These are phyloP conservation scores for Ascaphus truei DNA, from an alignment of 2,113 vertebrate genomes.

Conservation along the genomic window DNA sequence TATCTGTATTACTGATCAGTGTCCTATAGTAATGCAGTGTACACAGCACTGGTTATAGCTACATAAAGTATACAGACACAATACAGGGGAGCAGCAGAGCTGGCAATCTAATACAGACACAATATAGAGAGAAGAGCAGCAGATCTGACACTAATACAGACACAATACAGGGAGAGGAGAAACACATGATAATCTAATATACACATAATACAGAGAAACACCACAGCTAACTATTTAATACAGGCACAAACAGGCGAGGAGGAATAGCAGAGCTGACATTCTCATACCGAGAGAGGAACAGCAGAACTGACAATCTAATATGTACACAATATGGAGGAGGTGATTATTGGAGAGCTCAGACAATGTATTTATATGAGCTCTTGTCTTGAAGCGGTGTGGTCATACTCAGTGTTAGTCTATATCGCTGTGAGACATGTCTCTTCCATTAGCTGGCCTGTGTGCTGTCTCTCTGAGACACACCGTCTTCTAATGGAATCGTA, in stretches of 20 bases:
- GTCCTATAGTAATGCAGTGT: neutral
- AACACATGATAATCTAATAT: too few relatives aligned
- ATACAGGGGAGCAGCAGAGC: neutral
- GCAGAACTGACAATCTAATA: too few relatives aligned
- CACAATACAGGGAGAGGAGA: neutral
- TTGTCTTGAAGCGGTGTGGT: neutral
- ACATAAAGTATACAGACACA: neutral
- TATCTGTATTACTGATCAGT: constrained; percentile 20
- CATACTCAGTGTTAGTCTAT: neutral
- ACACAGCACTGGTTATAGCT: neutral
- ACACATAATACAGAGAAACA: too few relatives aligned
- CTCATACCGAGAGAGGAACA: neutral
- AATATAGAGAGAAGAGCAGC: too few relatives aligned
- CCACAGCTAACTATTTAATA: too few relatives aligned
- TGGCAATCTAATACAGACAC: neutral
- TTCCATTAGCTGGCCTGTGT: neutral
- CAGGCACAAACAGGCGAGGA: too few relatives aligned
- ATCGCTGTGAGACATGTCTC: neutral
- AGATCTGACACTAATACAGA: neutral
- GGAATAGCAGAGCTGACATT: neutral
- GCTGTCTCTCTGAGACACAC: neutral
- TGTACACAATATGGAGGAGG: too few relatives aligned
- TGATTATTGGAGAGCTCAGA: too few relatives aligned
- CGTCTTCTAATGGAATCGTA: neutral
- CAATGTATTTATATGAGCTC: neutral